Evolutionary conservation across 2,797 vertebrate genomes (phyloP).

Genomic region (Centropyge bicolor): DNA sequence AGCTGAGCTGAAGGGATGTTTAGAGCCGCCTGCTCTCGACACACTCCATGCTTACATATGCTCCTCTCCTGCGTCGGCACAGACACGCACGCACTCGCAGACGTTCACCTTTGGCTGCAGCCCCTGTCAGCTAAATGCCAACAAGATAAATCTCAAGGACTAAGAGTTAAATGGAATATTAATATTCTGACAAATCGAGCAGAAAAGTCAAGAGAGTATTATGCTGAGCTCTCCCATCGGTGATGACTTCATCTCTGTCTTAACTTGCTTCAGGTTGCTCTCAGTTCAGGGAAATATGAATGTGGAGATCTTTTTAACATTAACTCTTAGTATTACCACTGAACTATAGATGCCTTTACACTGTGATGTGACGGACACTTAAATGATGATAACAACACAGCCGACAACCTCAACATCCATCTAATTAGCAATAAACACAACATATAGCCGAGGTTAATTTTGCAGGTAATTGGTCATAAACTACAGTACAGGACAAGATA

Average conservation of each 20-base stretch:
- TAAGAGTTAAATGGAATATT: constrained; percentile 71
- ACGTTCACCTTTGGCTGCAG: constrained; percentile 56
- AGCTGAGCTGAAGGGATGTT: constrained; percentile 2
- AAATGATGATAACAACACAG: too few species aligned
- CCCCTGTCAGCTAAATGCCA: constrained; percentile 72
- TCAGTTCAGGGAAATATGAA: constrained; percentile 13
- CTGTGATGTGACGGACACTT: too few species aligned
- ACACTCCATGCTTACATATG: constrained; percentile 6
- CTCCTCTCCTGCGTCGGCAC: constrained; percentile 1
- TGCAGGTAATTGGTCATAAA: too few species aligned
- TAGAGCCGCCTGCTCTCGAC: too few species aligned
- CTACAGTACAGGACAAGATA: too few species aligned
- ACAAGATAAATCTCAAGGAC: constrained; percentile 73
- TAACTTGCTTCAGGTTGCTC: constrained; percentile 42
- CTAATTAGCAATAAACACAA: too few species aligned
- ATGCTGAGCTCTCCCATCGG: constrained; percentile 54
- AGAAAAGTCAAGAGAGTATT: constrained; percentile 69
- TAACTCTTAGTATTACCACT: too few species aligned
- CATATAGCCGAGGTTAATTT: too few species aligned
- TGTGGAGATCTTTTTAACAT: constrained; percentile 3
- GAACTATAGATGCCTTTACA: too few species aligned
- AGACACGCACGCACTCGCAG: background rate
- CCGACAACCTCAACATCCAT: too few species aligned
- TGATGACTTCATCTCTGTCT: constrained; percentile 61
- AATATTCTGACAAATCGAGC: constrained; percentile 76